Percentiles rank a stretch among this genome's conserved stretches.
Conservation (phyloP, 2,797 vertebrate genomes). For the Triplophysa bombifrons region DNA sequence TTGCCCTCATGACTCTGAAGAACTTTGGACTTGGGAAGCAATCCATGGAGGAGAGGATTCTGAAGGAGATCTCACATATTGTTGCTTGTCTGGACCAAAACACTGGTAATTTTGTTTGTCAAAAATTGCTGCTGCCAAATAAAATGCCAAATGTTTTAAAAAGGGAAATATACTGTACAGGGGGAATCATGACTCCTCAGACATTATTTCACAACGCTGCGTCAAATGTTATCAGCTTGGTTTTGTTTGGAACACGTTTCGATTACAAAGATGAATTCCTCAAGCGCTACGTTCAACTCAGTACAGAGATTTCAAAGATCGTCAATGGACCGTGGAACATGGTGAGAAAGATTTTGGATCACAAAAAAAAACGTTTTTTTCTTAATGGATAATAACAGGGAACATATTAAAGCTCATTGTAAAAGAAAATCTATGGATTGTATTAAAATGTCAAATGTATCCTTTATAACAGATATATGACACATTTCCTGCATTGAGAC, state of each 20-base stretch:
- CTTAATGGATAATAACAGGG: too few relatives aligned
- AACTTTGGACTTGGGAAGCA: constrained; percentile 78
- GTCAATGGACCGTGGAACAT: constrained; percentile 73
- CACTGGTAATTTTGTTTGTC: constrained; percentile 59
- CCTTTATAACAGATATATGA: constrained; percentile 68
- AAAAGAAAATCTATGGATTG: too few relatives aligned
- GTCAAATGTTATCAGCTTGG: constrained; percentile 74
- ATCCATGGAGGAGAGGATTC: constrained; percentile 76
- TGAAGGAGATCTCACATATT: constrained; percentile 63
- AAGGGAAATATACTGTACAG: too few relatives aligned
- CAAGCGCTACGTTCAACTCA: constrained; percentile 41
- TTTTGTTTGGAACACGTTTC: constrained; percentile 72
- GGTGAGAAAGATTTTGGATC: constrained; percentile 61
- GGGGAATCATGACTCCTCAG: constrained; percentile 55
- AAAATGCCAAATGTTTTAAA: too few relatives aligned
- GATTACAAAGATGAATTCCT: constrained; percentile 67
- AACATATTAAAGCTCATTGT: not conserved
- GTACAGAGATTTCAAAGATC: constrained; percentile 66
- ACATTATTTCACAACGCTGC: constrained; percentile 69
- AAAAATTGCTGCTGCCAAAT: constrained; percentile 38
- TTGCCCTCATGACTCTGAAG: constrained; percentile 73
- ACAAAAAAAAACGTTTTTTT: too few relatives aligned
- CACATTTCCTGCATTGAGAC: constrained; percentile 60
- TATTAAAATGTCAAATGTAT: not conserved
- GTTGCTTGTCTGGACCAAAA: constrained; percentile 58